Base-by-base conservation (phyloP, 1,140 invertebrate genomes). In the Musca vetustissima region DNA sequence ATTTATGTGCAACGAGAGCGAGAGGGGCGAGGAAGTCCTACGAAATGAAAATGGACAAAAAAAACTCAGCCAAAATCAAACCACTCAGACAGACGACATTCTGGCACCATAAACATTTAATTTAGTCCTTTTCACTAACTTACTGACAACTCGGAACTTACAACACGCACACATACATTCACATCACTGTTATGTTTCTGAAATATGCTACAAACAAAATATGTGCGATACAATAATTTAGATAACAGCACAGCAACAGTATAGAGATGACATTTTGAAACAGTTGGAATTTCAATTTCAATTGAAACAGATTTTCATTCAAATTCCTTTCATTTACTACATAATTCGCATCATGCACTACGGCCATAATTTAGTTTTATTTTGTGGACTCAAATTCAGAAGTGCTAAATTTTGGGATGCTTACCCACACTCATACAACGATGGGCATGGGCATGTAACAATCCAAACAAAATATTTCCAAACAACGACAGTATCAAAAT, bases 101-200 rank as follows among this genome's bases (percentile, higher is more conserved):
- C 36, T 61, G 57, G 57, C 57, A 61, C 57, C 57, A 61, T 61
- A 61, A 61, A 61, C 57, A 61, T 61, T 61, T 61, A 61, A 61
- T 61, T 61, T 61, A 21, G 57, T 61, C 28, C 57, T 36, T 61
- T 61, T 32, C 32, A 61, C 57, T 61, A 61, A 61, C 36, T 9
- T 13, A 43, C 36, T 43, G 36, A 43, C 36, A 43, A 9, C 4
- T 1, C 36, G 1, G 3, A 28, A 28, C 28, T 32, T 32, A 3
- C 36, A 43, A 43, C 28, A 28, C 28, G 13, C 11, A n/a, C n/a
- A n/a, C n/a, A n/a, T n/a, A n/a, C n/a, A n/a, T n/a, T n/a, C n/a
- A n/a, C n/a, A n/a, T 43, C 36, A 2, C 6, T 43, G 36, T 43
- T 11, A 61, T 61, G 57, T 17, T 21, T 19, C 17, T 17, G 11